These are phyloP conservation scores for Noctua janthe DNA, from an alignment of 2,888 invertebrate species.

Conservation along the genomic window DNA sequence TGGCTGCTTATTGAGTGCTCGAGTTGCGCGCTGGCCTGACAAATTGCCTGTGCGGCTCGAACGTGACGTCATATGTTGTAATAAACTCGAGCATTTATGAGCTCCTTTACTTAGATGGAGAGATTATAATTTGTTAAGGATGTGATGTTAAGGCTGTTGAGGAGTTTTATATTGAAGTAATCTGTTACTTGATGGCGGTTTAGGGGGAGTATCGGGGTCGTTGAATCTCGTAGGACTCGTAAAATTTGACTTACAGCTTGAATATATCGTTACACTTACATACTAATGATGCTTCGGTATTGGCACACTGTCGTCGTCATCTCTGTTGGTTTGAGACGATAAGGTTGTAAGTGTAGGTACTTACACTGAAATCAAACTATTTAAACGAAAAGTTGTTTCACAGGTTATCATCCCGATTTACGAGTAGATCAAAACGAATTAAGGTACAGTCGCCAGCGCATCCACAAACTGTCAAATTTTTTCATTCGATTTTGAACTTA, in stretches of 20 bases:
- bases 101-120: slow-evolving; percentile 38
- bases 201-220: not conserved
- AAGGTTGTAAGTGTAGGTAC: not conserved
- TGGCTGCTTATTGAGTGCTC: slow-evolving; percentile 68
- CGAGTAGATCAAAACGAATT: not conserved
- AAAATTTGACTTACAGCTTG: not conserved
- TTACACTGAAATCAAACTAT: not conserved
- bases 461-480: too few relatives aligned
- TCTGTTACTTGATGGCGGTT: slow-evolving; percentile 9
- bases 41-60: slow-evolving; percentile 60
- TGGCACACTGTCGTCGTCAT: not conserved
- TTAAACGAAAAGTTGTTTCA: not conserved
- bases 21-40: slow-evolving; percentile 63
- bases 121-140: slow-evolving; percentile 46
- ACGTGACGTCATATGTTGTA: slow-evolving; percentile 63
- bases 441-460: not conserved
- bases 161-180: slow-evolving; percentile 21
- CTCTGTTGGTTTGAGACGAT: not conserved
- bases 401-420: not conserved
- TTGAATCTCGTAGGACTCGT: not conserved
- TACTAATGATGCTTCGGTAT: not conserved
- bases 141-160: slow-evolving; percentile 7
- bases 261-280: not conserved
- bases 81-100: slow-evolving; percentile 58
- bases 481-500: too few relatives aligned